Base-by-base conservation (phyloP, 2,797 vertebrate genomes). In the Lophotriccus pileatus region DNA sequence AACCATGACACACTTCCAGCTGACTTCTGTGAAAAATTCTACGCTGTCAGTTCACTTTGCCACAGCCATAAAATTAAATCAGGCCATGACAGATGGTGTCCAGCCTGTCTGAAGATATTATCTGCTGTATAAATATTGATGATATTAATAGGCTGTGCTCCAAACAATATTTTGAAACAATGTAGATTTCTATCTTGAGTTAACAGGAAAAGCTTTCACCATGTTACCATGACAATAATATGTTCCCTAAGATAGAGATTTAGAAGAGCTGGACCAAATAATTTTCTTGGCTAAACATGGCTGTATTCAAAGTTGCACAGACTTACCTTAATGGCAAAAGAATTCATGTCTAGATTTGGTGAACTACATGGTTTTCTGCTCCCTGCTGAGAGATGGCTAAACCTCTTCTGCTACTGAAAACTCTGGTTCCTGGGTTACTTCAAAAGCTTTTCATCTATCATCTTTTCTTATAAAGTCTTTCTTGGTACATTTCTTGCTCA, bases 21-120 rank as follows among this genome's bases (percentile, higher is more conserved):
- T 77, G 75, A 80, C 68, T 67, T 58, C 53, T 39, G 23, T 56
- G 67, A 84, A 50, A 58, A 60, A 60, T 70, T 89, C 81, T 80
- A 37, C 39, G 28, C 36, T 34, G 64, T 43, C 75, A 81, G 37
- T 58, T 94, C 84, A 72, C 34, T 66, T 80, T 81, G n/a, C 73
- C 69, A 27, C 1, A 4, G n/a, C 25, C 76, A 78, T 72, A 86
- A 90, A 94, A 93, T 78, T 62, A 55, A 94, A 91, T 88, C 74
- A 86, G 50, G 43, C 36, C 62, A 36, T 73, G 85, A 78, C 93
- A 95, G 85, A 93, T 91, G 73, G 76, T 81, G 66, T 55, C 91
- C 87, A 64, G 76, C 12, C 91, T 84, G 68, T n/a, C 78, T 81
- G 79, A 90, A 86, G 62, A 90, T 73, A 81, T 43, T 89, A 88